Evolutionary conservation across 2,797 vertebrate genomes (phyloP), one percentile per base, ranked within the genome.

Genomic region (Tadarida brasiliensis): DNA sequence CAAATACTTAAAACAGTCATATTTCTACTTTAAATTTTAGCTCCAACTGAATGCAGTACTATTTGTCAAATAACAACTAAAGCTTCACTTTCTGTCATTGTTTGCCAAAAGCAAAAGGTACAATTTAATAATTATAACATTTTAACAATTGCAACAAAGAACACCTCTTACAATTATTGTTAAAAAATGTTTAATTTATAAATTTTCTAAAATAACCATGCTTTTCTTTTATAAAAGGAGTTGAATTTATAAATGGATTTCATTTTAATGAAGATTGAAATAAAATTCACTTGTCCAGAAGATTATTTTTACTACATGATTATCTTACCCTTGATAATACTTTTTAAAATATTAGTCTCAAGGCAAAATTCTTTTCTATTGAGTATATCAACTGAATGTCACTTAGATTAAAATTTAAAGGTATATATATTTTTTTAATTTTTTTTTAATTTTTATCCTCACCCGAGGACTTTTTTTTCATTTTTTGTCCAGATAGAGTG

Each of bases 181-280:
- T 87, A 57, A 93, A 87, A 88, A 68, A 57, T 39, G 20, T 57
- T 85, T 78, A 74, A 14, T 78, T 93, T 83, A 22, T 44, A 73
- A 77, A 20, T 91, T 80, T 90, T 93, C 35, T 67, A 70, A 57
- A 95, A 85, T 90, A 56, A 82, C 19, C 30, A 81, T 49, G 28
- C 19, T 90, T 87, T 74, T 35, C 63, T 94, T 87, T 90, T 87
- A 56, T 92, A 93, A 49, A 74, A 54, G 80, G 6, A 94, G 30
- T 33, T 81, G 17, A 84, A 63, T 86, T 89, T 84, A 71, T 87
- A 89, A 89, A 47, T 82, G 5, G 90, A 92, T 8, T 94, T 11
- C 22, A 70, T 86, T 96, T 91, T 90, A 44, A n/a, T 96, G 14
- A 94, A 78, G 28, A 87, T 82, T 80, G 33, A 93, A 90, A 57